Conservation (phyloP, 2,113 vertebrate species). For the Atrichornis clamosus region DNA sequence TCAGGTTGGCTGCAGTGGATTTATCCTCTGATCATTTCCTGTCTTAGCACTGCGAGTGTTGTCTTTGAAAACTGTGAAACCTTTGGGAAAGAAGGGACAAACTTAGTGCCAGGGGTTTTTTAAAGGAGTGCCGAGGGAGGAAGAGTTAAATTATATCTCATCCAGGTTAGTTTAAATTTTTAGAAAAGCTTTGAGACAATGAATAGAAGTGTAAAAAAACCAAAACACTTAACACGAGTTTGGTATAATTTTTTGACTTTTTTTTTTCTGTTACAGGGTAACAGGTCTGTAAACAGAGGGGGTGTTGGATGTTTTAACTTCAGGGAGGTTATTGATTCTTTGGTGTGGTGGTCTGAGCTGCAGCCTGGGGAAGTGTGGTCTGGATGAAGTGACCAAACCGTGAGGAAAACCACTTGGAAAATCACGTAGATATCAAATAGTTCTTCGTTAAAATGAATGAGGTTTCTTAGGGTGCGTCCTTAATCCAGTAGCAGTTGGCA, state of each 20-base stretch:
- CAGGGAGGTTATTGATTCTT: not conserved
- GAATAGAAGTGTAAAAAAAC: not conserved
- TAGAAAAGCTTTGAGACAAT: not conserved
- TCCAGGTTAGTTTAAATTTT: not conserved
- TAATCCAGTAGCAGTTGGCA: not conserved
- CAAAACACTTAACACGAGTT: not conserved
- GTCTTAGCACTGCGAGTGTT: not conserved
- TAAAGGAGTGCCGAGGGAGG: not conserved
- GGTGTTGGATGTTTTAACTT: not conserved
- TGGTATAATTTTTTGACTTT: not conserved
- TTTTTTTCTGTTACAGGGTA: not conserved
- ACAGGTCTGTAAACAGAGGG: not conserved
- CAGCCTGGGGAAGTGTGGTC: not conserved
- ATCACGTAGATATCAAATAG: not conserved
- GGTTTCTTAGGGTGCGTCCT: not conserved
- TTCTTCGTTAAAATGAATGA: not conserved
- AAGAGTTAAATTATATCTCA: not conserved
- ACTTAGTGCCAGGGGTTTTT: not conserved
- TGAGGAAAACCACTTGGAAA: not conserved
- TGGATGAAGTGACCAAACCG: not conserved
- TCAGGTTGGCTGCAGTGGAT: not conserved
- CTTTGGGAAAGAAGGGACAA: not conserved
- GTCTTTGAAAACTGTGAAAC: not conserved
- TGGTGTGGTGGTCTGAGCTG: not conserved
- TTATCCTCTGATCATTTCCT: not conserved